Conservation (phyloP, 2,113 vertebrate genomes). For the Poeciliopsis retropinna region DNA sequence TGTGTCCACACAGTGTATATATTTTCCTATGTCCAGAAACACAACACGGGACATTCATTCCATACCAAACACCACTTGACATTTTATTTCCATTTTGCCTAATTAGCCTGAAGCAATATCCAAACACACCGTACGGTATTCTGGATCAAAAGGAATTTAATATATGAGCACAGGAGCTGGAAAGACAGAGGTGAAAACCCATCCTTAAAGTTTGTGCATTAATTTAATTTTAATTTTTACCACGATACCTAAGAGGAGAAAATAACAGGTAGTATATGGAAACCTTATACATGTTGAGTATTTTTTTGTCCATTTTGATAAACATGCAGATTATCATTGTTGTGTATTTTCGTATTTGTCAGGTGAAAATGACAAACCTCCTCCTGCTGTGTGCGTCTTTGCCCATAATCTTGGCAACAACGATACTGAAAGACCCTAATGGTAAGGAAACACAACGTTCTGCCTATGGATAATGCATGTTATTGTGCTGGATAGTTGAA, state of each 20-base stretch:
- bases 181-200: neutral
- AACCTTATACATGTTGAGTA: neutral
- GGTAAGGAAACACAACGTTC: conserved; percentile 55
- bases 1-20: neutral
- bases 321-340: neutral
- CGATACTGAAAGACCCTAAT: conserved; percentile 76
- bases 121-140: neutral
- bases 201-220: neutral
- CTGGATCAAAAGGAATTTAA: conserved; percentile 11
- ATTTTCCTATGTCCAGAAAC: conserved; percentile 43
- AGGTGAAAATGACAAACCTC: conserved; percentile 92
- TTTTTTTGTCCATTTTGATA: neutral
- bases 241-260: neutral
- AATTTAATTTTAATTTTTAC: neutral
- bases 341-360: conserved; percentile 49
- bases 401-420: conserved; percentile 79
- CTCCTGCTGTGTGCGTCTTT: conserved; percentile 88
- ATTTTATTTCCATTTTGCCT: conserved; percentile 36
- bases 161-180: conserved; percentile 1
- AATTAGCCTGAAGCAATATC: conserved; percentile 20
- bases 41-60: conserved; percentile 59
- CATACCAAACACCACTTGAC: conserved; percentile 26
- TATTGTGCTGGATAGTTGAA: neutral
- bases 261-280: neutral
- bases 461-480: too few relatives aligned